Evolutionary conservation across 2,113 vertebrate species (phyloP).

Genomic region (Podarcis raffonei): DNA sequence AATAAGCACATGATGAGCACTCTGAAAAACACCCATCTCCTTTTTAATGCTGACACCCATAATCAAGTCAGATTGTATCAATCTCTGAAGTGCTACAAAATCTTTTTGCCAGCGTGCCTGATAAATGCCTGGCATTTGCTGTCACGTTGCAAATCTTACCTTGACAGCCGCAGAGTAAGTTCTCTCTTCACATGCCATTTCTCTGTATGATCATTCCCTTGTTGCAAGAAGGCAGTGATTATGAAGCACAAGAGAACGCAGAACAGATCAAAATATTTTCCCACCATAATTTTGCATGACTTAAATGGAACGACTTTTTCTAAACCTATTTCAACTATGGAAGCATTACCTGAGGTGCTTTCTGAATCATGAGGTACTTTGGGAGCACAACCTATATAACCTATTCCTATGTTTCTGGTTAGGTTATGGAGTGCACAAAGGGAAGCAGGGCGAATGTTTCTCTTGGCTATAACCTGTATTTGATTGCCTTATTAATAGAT

Average conservation of each 20-base stretch:
- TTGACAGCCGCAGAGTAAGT: conserved; percentile 50
- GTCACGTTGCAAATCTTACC: neutral
- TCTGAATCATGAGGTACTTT: neutral
- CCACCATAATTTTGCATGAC: conserved; percentile 27
- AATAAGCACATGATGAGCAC: neutral
- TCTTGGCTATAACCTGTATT: too few species aligned
- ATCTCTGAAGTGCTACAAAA: neutral
- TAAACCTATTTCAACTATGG: neutral
- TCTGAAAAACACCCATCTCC: neutral
- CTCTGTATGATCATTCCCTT: neutral
- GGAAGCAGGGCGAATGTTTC: neutral
- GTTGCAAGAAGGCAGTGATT: conserved; percentile 42
- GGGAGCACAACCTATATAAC: neutral
- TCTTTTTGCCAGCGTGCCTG: neutral
- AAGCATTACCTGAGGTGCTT: neutral
- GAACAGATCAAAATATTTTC: conserved; percentile 58
- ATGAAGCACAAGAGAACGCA: conserved; percentile 40
- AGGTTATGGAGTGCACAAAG: neutral
- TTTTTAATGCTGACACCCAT: neutral
- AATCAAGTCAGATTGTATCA: neutral
- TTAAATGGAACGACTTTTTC: neutral
- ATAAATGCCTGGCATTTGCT: conserved; percentile 12
- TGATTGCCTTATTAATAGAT: too few species aligned
- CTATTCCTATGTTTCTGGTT: neutral
- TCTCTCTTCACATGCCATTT: conserved; percentile 41